A percentile compares a stretch with the other conserved stretches of the same genome.
phyloP scores from a whole-genome alignment of 64 coral and sea anemone genomes.

The Actinia equina region DNA sequence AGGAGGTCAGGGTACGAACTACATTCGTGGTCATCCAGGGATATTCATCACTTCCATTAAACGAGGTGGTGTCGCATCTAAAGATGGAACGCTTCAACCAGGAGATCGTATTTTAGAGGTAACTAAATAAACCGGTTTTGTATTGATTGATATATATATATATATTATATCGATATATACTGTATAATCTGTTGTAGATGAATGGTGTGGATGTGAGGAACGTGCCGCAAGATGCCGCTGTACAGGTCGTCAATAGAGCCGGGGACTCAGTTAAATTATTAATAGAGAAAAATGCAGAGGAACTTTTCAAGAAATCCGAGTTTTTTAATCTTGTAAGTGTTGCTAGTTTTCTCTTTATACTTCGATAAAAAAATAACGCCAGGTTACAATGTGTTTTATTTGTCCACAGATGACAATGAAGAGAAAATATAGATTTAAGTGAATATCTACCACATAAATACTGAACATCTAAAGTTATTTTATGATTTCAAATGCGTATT shows the following conservation, averaged over 20 bases:
- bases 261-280: constrained; percentile 64
- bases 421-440: too few relatives aligned
- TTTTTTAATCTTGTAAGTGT: constrained; percentile 73
- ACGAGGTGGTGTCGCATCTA: constrained; percentile 51
- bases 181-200: constrained; percentile 40
- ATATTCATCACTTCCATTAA: constrained; percentile 90
- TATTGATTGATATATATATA: too few relatives aligned
- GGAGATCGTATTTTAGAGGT: constrained; percentile 87
- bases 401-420: too few relatives aligned
- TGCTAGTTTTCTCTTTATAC: too few relatives aligned
- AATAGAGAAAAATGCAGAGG: constrained; percentile 88
- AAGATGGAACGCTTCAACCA: constrained; percentile 58
- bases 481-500: background rate
- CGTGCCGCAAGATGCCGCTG: constrained; percentile 84
- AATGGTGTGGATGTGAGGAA: constrained; percentile 77
- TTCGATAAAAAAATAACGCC: too few relatives aligned
- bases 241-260: constrained; percentile 71
- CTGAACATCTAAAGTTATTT: too few relatives aligned
- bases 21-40: constrained; percentile 70
- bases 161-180: too few relatives aligned
- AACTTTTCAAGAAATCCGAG: constrained; percentile 84
- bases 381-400: too few relatives aligned
- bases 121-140: background rate
- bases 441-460: too few relatives aligned
- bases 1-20: constrained; percentile 72